Percentiles rank a stretch among this genome's conserved stretches.
Evolutionary conservation across 1,140 invertebrate species (phyloP).

Genomic region (Trichonephila clavipes): DNA sequence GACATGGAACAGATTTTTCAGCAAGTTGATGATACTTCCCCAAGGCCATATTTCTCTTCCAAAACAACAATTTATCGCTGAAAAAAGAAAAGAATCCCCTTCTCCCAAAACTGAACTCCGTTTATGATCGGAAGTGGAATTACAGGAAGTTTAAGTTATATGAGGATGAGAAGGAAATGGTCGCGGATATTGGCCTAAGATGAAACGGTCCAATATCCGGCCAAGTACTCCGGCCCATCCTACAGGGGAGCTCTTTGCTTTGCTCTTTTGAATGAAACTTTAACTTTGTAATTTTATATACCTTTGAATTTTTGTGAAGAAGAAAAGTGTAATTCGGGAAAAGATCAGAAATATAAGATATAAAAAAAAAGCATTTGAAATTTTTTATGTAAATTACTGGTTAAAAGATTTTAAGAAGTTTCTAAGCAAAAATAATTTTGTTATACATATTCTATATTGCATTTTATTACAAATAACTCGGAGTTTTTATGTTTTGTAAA

Average conservation of each 20-base stretch:
- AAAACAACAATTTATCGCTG: constrained; percentile 24
- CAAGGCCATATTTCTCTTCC: constrained; percentile 11
- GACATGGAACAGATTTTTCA: neutral
- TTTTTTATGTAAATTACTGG: no score
- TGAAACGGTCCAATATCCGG: constrained; percentile 47
- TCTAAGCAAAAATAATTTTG: no score
- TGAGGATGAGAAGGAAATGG: neutral
- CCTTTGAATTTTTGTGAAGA: no score
- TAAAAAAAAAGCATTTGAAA: no score
- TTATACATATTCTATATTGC: no score
- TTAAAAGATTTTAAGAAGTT: no score
- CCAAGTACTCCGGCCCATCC: neutral
- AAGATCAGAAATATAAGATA: no score
- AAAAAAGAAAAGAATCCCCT: neutral
- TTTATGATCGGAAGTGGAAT: constrained; percentile 32
- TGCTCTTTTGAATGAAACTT: no score
- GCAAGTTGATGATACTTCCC: neutral
- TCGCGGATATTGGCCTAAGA: constrained; percentile 39
- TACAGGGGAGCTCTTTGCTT: neutral
- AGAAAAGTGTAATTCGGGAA: no score
- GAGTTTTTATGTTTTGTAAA: no score
- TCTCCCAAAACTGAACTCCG: neutral
- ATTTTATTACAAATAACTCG: no score
- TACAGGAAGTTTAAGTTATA: constrained; percentile 53
- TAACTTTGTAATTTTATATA: no score